These are phyloP conservation scores for Cryptoblepharus egeriae DNA, from an alignment of 2,797 vertebrate species.

Conservation along the genomic window DNA sequence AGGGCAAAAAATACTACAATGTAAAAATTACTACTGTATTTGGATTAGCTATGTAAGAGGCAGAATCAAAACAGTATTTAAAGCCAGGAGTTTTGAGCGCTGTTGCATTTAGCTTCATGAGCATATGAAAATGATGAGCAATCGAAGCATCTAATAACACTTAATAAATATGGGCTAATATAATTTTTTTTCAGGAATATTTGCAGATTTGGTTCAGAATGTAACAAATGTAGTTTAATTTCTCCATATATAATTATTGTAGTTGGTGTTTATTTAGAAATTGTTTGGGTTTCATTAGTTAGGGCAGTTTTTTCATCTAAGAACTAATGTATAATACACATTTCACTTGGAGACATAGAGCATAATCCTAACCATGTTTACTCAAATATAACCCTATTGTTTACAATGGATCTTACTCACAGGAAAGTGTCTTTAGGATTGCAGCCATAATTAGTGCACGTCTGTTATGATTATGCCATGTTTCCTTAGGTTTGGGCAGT, in stretches of 20 bases:
- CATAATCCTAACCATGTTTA: too few relatives aligned
- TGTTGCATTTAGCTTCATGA: not conserved
- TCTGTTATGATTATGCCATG: not conserved
- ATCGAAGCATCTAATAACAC: not conserved
- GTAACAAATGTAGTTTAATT: not conserved
- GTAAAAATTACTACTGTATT: not conserved
- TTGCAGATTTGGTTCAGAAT: not conserved
- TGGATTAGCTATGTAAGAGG: not conserved
- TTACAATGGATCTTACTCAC: too few relatives aligned
- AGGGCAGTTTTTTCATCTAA: not conserved
- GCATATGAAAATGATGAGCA: not conserved
- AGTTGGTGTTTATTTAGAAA: not conserved
- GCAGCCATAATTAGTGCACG: not conserved
- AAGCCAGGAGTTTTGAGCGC: not conserved
- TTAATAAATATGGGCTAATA: not conserved
- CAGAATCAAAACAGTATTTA: not conserved
- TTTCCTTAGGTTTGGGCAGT: constrained; percentile 89
- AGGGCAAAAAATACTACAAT: not conserved
- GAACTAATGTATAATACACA: not conserved
- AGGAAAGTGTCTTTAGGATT: too few relatives aligned
- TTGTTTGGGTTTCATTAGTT: not conserved
- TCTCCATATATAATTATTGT: not conserved
- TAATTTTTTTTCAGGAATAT: not conserved
- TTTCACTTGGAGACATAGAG: not conserved
- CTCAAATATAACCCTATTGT: too few relatives aligned